phyloP scores from a whole-genome alignment of 2,113 vertebrate genomes.

The Apistogramma diplotaenia region DNA sequence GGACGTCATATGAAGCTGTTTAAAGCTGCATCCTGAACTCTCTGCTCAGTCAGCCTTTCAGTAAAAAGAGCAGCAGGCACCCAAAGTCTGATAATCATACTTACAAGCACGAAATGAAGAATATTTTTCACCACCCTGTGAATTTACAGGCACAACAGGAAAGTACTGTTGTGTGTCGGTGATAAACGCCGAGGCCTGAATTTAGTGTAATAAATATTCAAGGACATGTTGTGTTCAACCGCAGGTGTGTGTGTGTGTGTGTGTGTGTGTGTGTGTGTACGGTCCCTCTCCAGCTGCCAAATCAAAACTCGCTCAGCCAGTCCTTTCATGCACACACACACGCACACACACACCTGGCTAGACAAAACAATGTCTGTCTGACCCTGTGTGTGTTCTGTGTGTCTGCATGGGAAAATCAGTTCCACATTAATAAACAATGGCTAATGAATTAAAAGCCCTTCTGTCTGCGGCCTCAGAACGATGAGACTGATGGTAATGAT shows the following conservation, averaged over 20 bases:
- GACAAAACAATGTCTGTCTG: constrained; percentile 54
- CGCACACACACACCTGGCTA: constrained; percentile 42
- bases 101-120: too few species aligned
- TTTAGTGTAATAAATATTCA: constrained; percentile 6
- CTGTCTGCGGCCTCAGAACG: neutral
- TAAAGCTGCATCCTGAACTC: neutral
- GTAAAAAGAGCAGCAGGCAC: neutral
- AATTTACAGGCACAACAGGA: neutral
- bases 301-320: constrained; percentile 47
- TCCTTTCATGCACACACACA: constrained; percentile 17
- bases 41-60: too few species aligned
- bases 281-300: constrained; percentile 39
- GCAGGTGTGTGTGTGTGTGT: neutral
- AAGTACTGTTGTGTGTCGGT: neutral
- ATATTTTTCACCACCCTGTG: too few species aligned
- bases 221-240: constrained; percentile 10
- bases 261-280: constrained; percentile 10
- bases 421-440: constrained; percentile 19
- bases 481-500: constrained; percentile 8
- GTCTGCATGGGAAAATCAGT: constrained; percentile 25
- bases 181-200: neutral
- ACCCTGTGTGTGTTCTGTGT: constrained; percentile 2
- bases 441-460: constrained; percentile 16
- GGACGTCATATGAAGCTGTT: neutral
- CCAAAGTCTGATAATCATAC: too few species aligned